These are phyloP conservation scores for Sander vitreus DNA, from an alignment of 2,113 vertebrate genomes.

Conservation along the genomic window DNA sequence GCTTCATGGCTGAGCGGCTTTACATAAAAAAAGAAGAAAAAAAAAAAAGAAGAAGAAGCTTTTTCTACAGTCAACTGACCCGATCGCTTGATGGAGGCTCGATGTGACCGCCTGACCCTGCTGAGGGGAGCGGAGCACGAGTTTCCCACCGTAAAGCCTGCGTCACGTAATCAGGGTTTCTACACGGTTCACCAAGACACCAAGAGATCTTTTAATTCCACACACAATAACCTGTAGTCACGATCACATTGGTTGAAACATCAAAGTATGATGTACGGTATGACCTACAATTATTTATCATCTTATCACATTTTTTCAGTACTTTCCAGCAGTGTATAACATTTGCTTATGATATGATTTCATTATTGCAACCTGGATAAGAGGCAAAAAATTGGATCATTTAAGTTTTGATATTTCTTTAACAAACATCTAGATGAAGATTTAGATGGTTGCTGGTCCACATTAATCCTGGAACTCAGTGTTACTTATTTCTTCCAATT, in stretches of 20 bases:
- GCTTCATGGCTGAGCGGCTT: conserved; percentile 20
- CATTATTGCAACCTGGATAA: not conserved
- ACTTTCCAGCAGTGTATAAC: not conserved
- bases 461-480: too few relatives aligned
- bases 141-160: conserved; percentile 26
- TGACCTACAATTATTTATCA: not conserved
- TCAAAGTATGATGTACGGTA: not conserved
- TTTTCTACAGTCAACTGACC: conserved; percentile 36
- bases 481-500: too few relatives aligned
- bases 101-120: conserved; percentile 16
- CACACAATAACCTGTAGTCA: not conserved
- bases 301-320: not conserved
- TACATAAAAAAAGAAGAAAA: conserved; percentile 4
- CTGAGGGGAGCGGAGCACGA: conserved; percentile 3
- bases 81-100: not conserved
- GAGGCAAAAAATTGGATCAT: not conserved
- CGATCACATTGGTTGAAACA: not conserved
- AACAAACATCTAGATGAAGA: too few relatives aligned
- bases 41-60: not conserved
- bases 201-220: not conserved
- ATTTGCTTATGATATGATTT: not conserved
- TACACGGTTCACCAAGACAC: not conserved
- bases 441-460: too few relatives aligned
- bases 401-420: not conserved
- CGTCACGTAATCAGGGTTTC: not conserved